Percentiles rank a stretch among this genome's conserved stretches.
These are phyloP conservation scores for Pocota personata DNA, from an alignment of 2,888 invertebrate species.

Conservation along the genomic window DNA sequence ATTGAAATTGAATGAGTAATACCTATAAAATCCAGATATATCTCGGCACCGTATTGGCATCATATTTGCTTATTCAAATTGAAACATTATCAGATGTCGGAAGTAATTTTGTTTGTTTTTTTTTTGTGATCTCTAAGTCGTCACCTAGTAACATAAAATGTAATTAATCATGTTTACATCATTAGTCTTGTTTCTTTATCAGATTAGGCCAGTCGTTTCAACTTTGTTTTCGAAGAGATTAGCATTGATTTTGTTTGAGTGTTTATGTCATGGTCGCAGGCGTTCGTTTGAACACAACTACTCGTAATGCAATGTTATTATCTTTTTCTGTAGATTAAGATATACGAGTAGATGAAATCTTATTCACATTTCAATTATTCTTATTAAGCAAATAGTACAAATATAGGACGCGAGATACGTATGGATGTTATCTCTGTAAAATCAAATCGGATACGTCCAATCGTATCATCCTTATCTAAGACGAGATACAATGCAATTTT, in stretches of 20 bases:
- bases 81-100: not conserved
- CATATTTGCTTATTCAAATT: not conserved
- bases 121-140: not conserved
- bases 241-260: not conserved
- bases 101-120: not conserved
- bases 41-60: not conserved
- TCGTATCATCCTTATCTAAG: too few relatives aligned
- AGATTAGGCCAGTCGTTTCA: not conserved
- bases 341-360: too few relatives aligned
- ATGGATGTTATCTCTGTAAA: too few relatives aligned
- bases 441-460: too few relatives aligned
- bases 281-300: not conserved
- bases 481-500: too few relatives aligned
- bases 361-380: not conserved
- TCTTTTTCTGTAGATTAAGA: not conserved
- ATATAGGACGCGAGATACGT: too few relatives aligned
- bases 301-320: not conserved
- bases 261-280: not conserved
- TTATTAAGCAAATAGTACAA: not conserved
- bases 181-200: not conserved
- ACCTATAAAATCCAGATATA: not conserved
- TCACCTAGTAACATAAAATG: not conserved
- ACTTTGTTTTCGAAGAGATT: not conserved
- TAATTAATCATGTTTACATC: not conserved
- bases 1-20: not conserved